These are phyloP conservation scores for Cecidostiba fungosa DNA, from an alignment of 2,888 invertebrate species.

Conservation along the genomic window DNA sequence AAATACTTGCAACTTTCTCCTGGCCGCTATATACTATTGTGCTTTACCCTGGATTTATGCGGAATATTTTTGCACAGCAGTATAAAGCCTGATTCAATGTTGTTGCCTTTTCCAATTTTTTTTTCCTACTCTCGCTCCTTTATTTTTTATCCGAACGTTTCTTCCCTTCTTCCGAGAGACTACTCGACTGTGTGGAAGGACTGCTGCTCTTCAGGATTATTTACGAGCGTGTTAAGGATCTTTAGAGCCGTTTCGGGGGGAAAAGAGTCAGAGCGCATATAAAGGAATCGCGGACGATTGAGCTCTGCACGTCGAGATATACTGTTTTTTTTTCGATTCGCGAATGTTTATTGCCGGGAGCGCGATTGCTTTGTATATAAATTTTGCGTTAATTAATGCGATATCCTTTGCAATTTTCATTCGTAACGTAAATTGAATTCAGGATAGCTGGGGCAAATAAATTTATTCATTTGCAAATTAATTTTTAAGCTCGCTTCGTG, in stretches of 20 bases:
- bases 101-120: constrained; percentile 38
- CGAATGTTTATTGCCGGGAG: background rate
- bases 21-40: too few relatives aligned
- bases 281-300: constrained; percentile 30
- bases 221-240: constrained; percentile 56
- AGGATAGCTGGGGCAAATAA: background rate
- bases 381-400: background rate
- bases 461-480: background rate
- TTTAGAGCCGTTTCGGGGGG: constrained; percentile 36
- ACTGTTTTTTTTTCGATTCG: background rate
- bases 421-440: too few relatives aligned
- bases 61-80: constrained; percentile 64
- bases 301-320: constrained; percentile 11
- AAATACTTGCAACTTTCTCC: constrained; percentile 42
- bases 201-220: constrained; percentile 33
- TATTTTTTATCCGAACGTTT: constrained; percentile 1
- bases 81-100: constrained; percentile 51
- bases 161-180: background rate
- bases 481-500: background rate
- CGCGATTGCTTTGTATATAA: background rate
- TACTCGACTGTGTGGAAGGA: background rate
- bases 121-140: too few relatives aligned
- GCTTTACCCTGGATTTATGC: constrained; percentile 63
- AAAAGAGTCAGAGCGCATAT: constrained; percentile 7
- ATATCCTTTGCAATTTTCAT: background rate